These are phyloP conservation scores for Dolichoris vasculosae DNA, from an alignment of 1,140 invertebrate species.

Conservation along the genomic window DNA sequence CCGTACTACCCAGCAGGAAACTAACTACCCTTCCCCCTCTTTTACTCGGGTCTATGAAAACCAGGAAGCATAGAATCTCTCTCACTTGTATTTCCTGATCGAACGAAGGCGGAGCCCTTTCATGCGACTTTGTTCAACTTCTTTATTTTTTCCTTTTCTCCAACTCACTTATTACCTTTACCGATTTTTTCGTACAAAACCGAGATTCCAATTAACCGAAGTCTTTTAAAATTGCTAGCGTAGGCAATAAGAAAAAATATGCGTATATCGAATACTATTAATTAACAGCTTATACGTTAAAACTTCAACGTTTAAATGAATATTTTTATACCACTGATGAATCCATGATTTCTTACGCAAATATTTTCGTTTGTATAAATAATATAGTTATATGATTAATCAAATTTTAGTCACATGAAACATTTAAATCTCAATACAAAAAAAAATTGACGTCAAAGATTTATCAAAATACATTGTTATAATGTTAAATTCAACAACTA, in stretches of 20 bases:
- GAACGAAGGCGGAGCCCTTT: background rate
- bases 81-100: background rate
- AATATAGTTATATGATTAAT: background rate
- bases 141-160: background rate
- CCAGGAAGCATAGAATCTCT: slow-evolving; percentile 6
- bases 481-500: background rate
- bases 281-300: background rate
- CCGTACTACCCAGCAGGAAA: slow-evolving; percentile 23
- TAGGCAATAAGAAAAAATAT: too few relatives aligned
- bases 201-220: too few relatives aligned
- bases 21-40: background rate
- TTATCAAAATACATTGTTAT: too few relatives aligned
- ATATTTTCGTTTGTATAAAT: background rate
- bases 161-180: too few relatives aligned
- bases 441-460: too few relatives aligned
- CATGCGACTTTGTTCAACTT: background rate
- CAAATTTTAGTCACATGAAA: background rate
- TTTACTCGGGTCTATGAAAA: background rate
- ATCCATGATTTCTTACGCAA: background rate
- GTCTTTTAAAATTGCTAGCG: too few relatives aligned
- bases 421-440: too few relatives aligned
- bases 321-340: background rate
- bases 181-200: too few relatives aligned
- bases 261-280: too few relatives aligned
- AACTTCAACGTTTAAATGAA: background rate